phyloP scores from a whole-genome alignment of 1,140 invertebrate genomes.

The Lamellibrachia luymesi region DNA sequence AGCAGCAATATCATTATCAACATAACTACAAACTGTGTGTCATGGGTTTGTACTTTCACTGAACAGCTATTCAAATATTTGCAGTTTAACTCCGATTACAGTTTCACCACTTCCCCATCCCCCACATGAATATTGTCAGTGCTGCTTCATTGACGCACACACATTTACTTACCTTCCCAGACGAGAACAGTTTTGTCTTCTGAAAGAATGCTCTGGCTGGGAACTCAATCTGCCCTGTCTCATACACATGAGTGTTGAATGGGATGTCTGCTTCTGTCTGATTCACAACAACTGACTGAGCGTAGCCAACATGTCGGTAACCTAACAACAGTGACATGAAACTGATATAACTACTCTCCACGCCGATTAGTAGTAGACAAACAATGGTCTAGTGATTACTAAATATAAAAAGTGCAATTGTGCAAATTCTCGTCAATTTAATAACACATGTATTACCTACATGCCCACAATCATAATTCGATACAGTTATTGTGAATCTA shows the following conservation, averaged over 20 bases:
- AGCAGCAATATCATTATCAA: no score
- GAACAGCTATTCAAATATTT: no score
- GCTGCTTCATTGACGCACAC: background rate
- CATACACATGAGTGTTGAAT: slow-evolving; percentile 44
- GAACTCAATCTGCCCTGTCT: slow-evolving; percentile 34
- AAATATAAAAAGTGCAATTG: no score
- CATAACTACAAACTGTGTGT: no score
- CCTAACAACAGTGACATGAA: slow-evolving; percentile 26
- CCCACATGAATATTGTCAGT: background rate
- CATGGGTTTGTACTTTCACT: no score
- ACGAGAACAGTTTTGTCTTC: slow-evolving; percentile 36
- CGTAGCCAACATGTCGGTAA: slow-evolving; percentile 40
- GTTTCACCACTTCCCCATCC: no score
- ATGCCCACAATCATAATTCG: background rate
- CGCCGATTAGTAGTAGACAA: background rate
- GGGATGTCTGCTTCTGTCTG: slow-evolving; percentile 39
- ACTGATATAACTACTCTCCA: background rate
- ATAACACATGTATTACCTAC: background rate
- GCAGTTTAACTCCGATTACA: no score
- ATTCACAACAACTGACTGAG: slow-evolving; percentile 37
- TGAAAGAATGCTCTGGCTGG: slow-evolving; percentile 42
- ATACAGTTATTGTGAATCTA: background rate
- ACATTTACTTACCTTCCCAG: slow-evolving; percentile 35
- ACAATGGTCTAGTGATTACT: no score
- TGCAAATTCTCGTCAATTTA: background rate